Evolutionary conservation across 2,113 vertebrate species (phyloP), one percentile per base, ranked within the genome.

Genomic region (Odobenus rosmarus): DNA sequence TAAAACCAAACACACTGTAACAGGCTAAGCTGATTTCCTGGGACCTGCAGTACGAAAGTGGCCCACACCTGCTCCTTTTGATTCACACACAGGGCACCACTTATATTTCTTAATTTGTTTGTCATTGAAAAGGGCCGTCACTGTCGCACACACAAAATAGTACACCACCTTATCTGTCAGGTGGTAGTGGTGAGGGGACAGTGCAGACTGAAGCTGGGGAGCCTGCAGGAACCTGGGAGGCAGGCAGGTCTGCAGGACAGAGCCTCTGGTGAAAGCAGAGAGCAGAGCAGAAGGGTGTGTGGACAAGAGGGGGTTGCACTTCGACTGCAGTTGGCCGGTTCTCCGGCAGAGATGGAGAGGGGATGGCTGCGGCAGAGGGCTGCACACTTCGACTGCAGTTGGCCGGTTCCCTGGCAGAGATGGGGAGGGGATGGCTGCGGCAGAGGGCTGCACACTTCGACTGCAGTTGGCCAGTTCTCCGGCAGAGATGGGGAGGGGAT

Each of bases 401-500:
- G 15, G 28, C 76, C 4, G 42, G 46, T 42, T 72, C 81, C 74
- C 42, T 16, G 3, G 14, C 24, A 74, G 8, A 28, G 26, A 1
- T 4, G 7, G 42, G 1, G 39, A 42, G 21, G 26, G 14, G 14
- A 9, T 9, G 11, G 76, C 53, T 6, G 4, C 16, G 9, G 8
- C 21, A 21, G 51, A 5, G 55, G 9, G 72, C 49, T 4, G 1
- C 10, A n/a, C 9, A 8, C 31, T 42, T 15, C 18, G 64, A 81
- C 28, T 7, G 55, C 46, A 23, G 9, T 12, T 31, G 15, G 28
- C 76, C 4, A n/a, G 46, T 42, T 72, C 81, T 82, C 42, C 23
- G 3, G 14, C 24, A 74, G 8, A 28, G 26, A 1, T 4, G 7
- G 42, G 1, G 39, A 42, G 21, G 26, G 14, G 14, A 9, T 9